phyloP scores from a whole-genome alignment of 2,797 vertebrate species.

The Columba guinea region DNA sequence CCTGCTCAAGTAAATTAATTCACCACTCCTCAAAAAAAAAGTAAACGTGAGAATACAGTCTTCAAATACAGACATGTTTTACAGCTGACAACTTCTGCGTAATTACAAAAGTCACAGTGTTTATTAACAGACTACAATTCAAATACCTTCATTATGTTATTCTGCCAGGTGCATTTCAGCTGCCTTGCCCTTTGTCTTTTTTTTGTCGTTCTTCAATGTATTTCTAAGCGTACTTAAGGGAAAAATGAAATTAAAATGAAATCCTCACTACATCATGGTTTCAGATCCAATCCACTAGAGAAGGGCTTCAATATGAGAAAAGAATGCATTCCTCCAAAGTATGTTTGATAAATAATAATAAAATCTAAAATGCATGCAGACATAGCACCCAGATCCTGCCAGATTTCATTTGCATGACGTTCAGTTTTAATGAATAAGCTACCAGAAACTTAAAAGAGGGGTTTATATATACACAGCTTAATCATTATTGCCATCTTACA shows the following conservation, averaged over 20 bases:
- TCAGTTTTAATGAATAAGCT: background rate
- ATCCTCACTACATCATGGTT: background rate
- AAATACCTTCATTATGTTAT: background rate
- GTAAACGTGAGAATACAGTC: background rate
- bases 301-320: background rate
- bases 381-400: background rate
- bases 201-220: background rate
- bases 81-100: background rate
- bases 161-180: background rate
- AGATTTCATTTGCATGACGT: background rate
- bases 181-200: background rate
- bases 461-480: constrained; percentile 13
- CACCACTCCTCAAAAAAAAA: background rate
- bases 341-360: background rate
- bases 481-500: background rate
- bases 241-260: background rate
- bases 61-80: constrained; percentile 5
- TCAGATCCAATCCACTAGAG: background rate
- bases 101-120: background rate
- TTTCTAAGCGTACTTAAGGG: background rate
- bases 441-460: background rate
- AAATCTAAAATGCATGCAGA: background rate
- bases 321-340: background rate
- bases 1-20: background rate
- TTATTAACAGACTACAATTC: constrained; percentile 24